Evolutionary conservation across 35 echinoderm and acorn worm genomes (phyloP), one percentile per base, ranked within the genome.

Genomic region (Apostichopus californicus): DNA sequence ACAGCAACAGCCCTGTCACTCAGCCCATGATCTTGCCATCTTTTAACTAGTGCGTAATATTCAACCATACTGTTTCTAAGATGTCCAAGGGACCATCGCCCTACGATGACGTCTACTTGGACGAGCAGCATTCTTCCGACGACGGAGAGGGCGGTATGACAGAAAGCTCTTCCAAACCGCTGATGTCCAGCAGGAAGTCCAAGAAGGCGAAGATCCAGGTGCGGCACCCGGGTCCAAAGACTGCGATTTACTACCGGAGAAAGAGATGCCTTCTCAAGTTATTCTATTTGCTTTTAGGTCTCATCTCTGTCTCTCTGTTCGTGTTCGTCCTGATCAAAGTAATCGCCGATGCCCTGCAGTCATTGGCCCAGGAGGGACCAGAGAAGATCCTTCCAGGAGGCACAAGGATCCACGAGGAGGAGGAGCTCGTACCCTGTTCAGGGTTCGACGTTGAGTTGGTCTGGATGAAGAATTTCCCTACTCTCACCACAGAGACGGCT

Each of bases 391-490:
- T 14, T 73, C 13, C 13, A 73, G 71, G 71, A 73, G 71, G 13
- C 71, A 73, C 12, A 34, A 34, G 28, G 28, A 34, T 34, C 28
- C 0, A 34, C 28, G 65, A 13, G 72, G 70, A 54, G 24, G 24
- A 25, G 20, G 82, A 63, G 82, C 7, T 96, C 14, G 71, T 93
- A 8, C 95, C 93, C 34, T 96, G 97, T 22, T 77, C 92, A 22
- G 34, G 60, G 5, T 99, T 96, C 82, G 90, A 80, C 34, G 93
- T 99, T 12, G 91, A 96, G 26, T 91, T 85, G 25, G 95, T 99
- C 9, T 99, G 97, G 97, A 70, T 94, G 11, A 56, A 96, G 53
- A 99, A 96, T 63, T 90, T 99, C 61, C 97, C 95, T 3, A 81
- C 92, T 22, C 63, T 94, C 20, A 80, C 90, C 9, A 96, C 92